Evolutionary conservation across 2,888 invertebrate genomes (phyloP), one percentile per base, ranked within the genome.

Genomic region (Diplolepis rosae): DNA sequence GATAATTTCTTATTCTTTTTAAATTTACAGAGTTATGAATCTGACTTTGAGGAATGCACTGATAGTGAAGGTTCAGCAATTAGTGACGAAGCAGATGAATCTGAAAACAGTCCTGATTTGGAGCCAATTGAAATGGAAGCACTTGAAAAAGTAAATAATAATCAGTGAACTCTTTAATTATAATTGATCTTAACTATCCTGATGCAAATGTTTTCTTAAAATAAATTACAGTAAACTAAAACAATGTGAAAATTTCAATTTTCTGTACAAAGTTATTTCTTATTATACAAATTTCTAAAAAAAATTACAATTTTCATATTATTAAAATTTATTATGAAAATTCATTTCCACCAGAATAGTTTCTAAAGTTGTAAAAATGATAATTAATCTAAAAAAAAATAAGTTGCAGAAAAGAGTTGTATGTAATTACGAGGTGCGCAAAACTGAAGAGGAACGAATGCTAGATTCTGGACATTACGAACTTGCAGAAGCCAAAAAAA

Each of bases 21-120:
- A 13, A 15, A 61, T 67, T 79, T 82, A 35, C 54, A 91, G 90
- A 90, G 90, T 77, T 91, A 90, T 74, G 90, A 90, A 78, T 90
- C 91, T 0, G 90, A 91, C 82, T 90, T 91, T 82, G 90, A 91
- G 82, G 89, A 90, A 56, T 87, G 85, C 52, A 84, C 83, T 2
- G 85, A 87, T 4, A 85, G 83, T 65, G 84, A 83, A 50, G 75
- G 71, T 50, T 84, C 86, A 2, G 75, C 81, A 67, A 81, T 87
- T 15, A 85, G 83, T 45, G 87, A 88, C 70, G 80, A 80, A 61
- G 79, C 82, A 11, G 80, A 68, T 3, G 74, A 68, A 42, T 45
- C 32, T 56, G 24, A 39, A 39, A 79, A 72, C 27, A 79, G 68
- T 67, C 69, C 75, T 0, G 77, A 81, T 28, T 18, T 82, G 18